Percentiles rank a stretch among this genome's conserved stretches.
Conservation (phyloP, 2,113 vertebrate genomes). For the Narcine bancroftii region DNA sequence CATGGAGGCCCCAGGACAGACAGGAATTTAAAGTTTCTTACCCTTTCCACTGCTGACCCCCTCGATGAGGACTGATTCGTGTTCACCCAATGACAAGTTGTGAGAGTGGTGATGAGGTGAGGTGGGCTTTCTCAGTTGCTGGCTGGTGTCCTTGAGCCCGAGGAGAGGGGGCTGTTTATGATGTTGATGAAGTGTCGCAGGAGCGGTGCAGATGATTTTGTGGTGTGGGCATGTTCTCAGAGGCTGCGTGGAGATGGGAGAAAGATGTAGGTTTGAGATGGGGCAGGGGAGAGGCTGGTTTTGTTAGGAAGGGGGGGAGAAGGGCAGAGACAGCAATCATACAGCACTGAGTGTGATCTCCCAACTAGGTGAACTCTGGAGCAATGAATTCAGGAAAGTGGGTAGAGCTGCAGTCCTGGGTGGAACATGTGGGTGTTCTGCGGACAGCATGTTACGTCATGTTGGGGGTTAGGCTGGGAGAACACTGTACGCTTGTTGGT, state of each 20-base stretch:
- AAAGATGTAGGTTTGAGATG: neutral
- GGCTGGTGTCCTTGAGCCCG: neutral
- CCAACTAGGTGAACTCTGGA: neutral
- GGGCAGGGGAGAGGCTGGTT: neutral
- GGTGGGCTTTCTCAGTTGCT: neutral
- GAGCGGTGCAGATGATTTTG: neutral
- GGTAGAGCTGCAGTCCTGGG: neutral
- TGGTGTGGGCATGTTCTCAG: neutral
- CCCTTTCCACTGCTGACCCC: too few species aligned
- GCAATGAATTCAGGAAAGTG: neutral
- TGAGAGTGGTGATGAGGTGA: neutral
- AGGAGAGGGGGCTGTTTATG: neutral
- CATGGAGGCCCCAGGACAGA: too few species aligned
- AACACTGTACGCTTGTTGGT: neutral
- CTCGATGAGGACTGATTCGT: too few species aligned
- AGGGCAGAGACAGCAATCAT: neutral
- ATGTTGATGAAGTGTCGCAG: neutral
- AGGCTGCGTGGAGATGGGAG: neutral
- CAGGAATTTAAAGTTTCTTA: too few species aligned
- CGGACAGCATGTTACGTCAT: neutral
- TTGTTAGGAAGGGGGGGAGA: neutral
- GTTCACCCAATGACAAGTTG: too few species aligned
- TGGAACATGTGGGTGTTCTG: neutral
- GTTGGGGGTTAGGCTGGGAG: neutral
- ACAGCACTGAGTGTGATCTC: neutral